Conservation (phyloP, 2,888 invertebrate species). For the Clepsis dumicolana region DNA sequence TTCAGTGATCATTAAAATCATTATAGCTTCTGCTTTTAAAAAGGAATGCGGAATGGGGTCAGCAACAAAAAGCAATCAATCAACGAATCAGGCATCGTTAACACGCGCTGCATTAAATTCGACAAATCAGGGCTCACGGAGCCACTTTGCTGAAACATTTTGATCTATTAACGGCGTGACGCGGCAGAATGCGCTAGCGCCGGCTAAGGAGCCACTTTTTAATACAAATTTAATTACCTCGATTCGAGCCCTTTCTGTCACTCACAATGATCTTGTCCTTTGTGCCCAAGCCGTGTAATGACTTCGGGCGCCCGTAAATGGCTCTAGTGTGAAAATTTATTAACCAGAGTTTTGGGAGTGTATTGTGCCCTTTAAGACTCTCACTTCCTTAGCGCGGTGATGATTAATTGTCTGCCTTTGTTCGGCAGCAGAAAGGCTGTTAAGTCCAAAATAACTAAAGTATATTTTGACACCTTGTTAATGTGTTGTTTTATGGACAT, state of each 20-base stretch:
- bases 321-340: conserved; percentile 80
- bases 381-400: conserved; percentile 63
- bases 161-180: conserved; percentile 83
- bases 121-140: conserved; percentile 74
- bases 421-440: conserved; percentile 52
- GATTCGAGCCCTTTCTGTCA: conserved; percentile 72
- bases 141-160: conserved; percentile 78
- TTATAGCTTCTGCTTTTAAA: neutral
- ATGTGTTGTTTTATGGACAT: conserved; percentile 39
- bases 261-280: conserved; percentile 75
- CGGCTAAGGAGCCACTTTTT: conserved; percentile 76
- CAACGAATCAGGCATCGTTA: conserved; percentile 82
- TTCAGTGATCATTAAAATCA: neutral
- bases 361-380: conserved; percentile 69
- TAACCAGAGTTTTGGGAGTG: conserved; percentile 69
- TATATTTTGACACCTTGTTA: conserved; percentile 44
- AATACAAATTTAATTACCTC: conserved; percentile 85
- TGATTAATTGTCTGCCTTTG: conserved; percentile 71
- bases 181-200: conserved; percentile 74
- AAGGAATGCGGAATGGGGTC: neutral
- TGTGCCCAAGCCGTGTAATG: conserved; percentile 80
- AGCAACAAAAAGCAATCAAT: conserved; percentile 75
- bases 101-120: conserved; percentile 77
- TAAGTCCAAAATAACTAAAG: conserved; percentile 40
- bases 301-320: conserved; percentile 79